Percentiles rank a stretch among this genome's conserved stretches.
Conservation (phyloP, 1,140 invertebrate species). For the Drosophila nigromelanica region DNA sequence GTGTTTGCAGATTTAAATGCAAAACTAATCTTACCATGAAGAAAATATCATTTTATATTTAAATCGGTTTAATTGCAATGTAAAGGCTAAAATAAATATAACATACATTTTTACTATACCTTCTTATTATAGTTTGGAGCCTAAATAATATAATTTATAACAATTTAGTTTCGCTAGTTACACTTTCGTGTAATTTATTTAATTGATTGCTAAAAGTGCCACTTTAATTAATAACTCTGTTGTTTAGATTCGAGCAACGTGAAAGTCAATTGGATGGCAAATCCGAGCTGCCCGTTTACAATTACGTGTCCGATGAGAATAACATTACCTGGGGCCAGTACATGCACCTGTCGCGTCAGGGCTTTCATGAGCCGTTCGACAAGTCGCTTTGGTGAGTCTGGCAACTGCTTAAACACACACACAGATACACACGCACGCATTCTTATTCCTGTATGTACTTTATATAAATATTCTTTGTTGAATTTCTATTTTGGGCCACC, state of each 20-base stretch:
- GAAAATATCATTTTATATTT: no score
- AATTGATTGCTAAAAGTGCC: no score
- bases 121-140: no score
- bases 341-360: conserved; percentile 82
- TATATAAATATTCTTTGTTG: conserved; percentile 58
- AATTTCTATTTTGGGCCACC: conserved; percentile 38
- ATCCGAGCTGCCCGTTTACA: conserved; percentile 84
- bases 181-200: no score
- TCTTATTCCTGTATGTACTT: not conserved
- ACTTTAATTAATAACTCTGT: no score
- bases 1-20: no score
- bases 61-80: no score
- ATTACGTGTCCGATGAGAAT: conserved; percentile 84
- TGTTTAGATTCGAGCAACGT: conserved; percentile 49
- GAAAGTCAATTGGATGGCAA: conserved; percentile 48
- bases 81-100: no score
- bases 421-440: conserved; percentile 3
- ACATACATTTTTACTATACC: no score
- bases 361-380: conserved; percentile 83
- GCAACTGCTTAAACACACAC: conserved; percentile 5
- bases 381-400: conserved; percentile 78
- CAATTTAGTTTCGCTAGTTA: no score
- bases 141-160: no score
- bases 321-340: conserved; percentile 85
- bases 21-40: no score